Evolutionary conservation across 2,113 vertebrate genomes (phyloP), one percentile per base, ranked within the genome.

Genomic region (Rhinoderma darwinii): DNA sequence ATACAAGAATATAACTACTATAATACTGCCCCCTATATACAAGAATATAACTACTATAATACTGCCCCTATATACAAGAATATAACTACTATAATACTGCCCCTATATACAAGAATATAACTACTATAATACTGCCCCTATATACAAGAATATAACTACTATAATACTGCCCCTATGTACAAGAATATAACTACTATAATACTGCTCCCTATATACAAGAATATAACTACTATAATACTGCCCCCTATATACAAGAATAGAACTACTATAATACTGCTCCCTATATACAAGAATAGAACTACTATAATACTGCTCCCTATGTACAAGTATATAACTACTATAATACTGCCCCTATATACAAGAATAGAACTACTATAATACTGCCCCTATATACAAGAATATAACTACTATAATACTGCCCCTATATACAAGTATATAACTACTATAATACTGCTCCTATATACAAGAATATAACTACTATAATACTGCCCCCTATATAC

Each of bases 161-260:
- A 63, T 30, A 63, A 63, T 63, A 30, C n/a, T 63, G 59, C 59
- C 15, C 59, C 59, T 63, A 63, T 63, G 59, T 63, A 63, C 59
- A 63, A 30, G 59, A 63, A 63, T 63, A 63, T 63, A 63, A 63
- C 59, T 27, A 30, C 59, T 63, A 63, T 63, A 63, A 63, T 27
- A 63, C 59, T 63, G 59, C n/a, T n/a, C 4, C 59, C 59, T 63
- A 63, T 63, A 27, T 63, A 63, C 59, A 63, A 63, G 59, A 63
- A 63, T 63, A 63, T 63, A 63, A 63, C 59, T 63, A 63, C 59
- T 63, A 63, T 63, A 63, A 63, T 63, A 63, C 59, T 63, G 27
- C 59, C 5, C n/a, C 59, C 27, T 63, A 63, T 63, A 27, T 63
- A 63, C 59, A 63, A 30, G 59, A 63, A 63, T 63, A 63, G 27